Percentiles rank a stretch among this genome's conserved stretches.
These are phyloP conservation scores for Eurois occulta DNA, from an alignment of 2,888 invertebrate genomes.

Conservation along the genomic window DNA sequence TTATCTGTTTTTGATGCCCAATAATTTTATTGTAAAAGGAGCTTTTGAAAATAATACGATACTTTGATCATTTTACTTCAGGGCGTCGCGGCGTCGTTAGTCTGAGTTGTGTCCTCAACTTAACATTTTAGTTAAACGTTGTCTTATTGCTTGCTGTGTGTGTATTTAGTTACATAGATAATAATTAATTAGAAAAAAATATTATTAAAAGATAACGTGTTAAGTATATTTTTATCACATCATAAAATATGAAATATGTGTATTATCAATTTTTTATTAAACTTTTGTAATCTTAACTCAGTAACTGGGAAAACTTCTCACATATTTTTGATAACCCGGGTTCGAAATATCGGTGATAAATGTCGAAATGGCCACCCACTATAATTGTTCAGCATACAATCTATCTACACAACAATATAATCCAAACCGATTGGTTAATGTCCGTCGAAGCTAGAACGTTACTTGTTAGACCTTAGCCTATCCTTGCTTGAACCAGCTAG, in stretches of 20 bases:
- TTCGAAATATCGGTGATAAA: conserved; percentile 5
- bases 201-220: conserved; percentile 28
- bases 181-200: conserved; percentile 1
- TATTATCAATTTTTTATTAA: conserved; percentile 45
- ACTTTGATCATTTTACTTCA: not conserved
- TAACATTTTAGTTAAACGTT: not conserved
- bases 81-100: not conserved
- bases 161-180: not conserved
- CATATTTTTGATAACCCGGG: conserved; percentile 29
- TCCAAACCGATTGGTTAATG: not conserved
- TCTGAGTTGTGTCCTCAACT: not conserved
- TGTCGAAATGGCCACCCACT: conserved; percentile 14
- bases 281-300: conserved; percentile 17
- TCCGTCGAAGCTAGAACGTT: not conserved
- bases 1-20: not conserved
- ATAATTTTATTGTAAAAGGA: not conserved
- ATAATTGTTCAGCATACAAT: not conserved
- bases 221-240: conserved; percentile 28
- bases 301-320: conserved; percentile 20
- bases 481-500: not conserved
- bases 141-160: not conserved
- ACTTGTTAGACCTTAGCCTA: too few relatives aligned
- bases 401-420: not conserved
- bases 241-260: conserved; percentile 15
- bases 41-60: not conserved